Conservation (phyloP, 1,140 invertebrate genomes). For the Eupeodes corollae region DNA sequence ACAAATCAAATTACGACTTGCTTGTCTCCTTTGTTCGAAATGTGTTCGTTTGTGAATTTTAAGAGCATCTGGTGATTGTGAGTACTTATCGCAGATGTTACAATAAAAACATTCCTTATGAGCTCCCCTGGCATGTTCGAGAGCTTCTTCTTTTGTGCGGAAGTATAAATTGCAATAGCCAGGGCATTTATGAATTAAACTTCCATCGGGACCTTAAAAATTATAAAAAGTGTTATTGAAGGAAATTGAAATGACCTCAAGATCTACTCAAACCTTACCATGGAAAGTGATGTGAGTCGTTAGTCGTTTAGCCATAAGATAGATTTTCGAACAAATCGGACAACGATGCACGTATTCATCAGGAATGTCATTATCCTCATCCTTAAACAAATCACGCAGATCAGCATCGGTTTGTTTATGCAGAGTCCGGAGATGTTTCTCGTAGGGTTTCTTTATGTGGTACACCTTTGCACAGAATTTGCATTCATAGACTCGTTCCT, state of each 20-base stretch:
- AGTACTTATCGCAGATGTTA: slow-evolving; percentile 37
- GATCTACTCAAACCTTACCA: slow-evolving; percentile 7
- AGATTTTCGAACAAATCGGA: slow-evolving; percentile 29
- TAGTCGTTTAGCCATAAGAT: slow-evolving; percentile 30
- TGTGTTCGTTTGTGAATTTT: slow-evolving; percentile 30
- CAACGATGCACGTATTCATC: slow-evolving; percentile 31
- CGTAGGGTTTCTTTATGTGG: slow-evolving; percentile 32
- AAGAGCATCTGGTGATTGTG: slow-evolving; percentile 30
- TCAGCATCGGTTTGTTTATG: slow-evolving; percentile 22
- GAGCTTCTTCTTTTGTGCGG: slow-evolving; percentile 30
- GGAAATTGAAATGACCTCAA: background rate
- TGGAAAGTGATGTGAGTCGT: slow-evolving; percentile 28
- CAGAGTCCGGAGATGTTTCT: slow-evolving; percentile 31
- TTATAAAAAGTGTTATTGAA: too few relatives aligned
- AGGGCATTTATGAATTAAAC: slow-evolving; percentile 30
- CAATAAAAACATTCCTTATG: slow-evolving; percentile 36
- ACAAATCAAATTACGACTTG: slow-evolving; percentile 33
- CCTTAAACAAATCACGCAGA: slow-evolving; percentile 26
- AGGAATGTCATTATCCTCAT: slow-evolving; percentile 16
- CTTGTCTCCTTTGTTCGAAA: slow-evolving; percentile 10
- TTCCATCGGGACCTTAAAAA: slow-evolving; percentile 18
- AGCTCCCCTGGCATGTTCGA: slow-evolving; percentile 25
- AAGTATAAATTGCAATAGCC: slow-evolving; percentile 36
- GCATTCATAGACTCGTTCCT: too few relatives aligned
- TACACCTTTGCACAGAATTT: slow-evolving; percentile 10